Conservation (phyloP, 2,888 invertebrate genomes). For the Drosophila koepferae region DNA sequence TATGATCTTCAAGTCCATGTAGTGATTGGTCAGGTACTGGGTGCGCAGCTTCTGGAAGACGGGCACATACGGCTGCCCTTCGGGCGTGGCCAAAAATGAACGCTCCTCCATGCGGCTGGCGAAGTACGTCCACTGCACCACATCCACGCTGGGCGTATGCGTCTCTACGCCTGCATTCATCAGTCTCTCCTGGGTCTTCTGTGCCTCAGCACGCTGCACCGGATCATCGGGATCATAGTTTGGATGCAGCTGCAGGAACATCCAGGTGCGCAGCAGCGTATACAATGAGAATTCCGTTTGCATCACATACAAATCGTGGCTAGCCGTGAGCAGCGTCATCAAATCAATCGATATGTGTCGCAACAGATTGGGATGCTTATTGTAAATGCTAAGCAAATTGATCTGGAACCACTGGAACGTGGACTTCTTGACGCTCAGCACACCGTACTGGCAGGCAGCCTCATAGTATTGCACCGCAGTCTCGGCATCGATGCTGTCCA, state of each 20-base stretch:
- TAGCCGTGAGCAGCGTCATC: slow-evolving; percentile 88
- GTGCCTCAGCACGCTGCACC: slow-evolving; percentile 64
- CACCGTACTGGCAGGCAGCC: slow-evolving; percentile 89
- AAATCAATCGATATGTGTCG: slow-evolving; percentile 88
- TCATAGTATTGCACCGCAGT: slow-evolving; percentile 90
- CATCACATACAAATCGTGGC: slow-evolving; percentile 89
- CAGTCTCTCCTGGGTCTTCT: slow-evolving; percentile 58
- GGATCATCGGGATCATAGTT: slow-evolving; percentile 84
- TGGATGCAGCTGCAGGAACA: slow-evolving; percentile 87
- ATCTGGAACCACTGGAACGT: slow-evolving; percentile 90
- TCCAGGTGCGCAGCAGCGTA: slow-evolving; percentile 89
- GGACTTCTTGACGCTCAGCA: slow-evolving; percentile 87
- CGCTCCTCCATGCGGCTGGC: slow-evolving; percentile 82
- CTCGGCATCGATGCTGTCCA: slow-evolving; percentile 90
- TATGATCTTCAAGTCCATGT: slow-evolving; percentile 89
- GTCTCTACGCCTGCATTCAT: slow-evolving; percentile 64
- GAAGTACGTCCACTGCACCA: slow-evolving; percentile 81
- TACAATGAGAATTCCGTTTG: slow-evolving; percentile 93
- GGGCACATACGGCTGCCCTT: slow-evolving; percentile 87
- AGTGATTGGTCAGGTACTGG: slow-evolving; percentile 89
- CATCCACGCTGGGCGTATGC: slow-evolving; percentile 64
- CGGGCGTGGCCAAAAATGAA: slow-evolving; percentile 87
- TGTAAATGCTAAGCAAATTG: slow-evolving; percentile 88
- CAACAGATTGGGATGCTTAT: slow-evolving; percentile 86
- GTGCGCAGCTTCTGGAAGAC: slow-evolving; percentile 89